Evolutionary conservation across 1,140 invertebrate genomes (phyloP), one percentile per base, ranked within the genome.

Genomic region (Saccostrea glomerata): DNA sequence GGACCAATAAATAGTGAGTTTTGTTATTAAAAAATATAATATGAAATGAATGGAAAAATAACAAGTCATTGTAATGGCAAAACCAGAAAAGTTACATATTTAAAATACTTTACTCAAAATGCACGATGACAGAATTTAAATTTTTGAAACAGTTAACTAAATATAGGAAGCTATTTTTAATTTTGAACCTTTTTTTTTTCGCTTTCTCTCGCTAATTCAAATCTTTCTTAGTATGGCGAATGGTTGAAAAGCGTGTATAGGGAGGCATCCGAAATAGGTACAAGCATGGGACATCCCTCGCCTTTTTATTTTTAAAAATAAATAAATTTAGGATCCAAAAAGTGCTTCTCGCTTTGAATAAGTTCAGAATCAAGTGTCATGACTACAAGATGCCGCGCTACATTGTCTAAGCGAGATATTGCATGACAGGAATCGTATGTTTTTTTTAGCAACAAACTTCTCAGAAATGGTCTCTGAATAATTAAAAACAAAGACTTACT

Each of bases 281-380:
- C 70, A 30, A 77, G 25, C 23, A 9, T 15, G 70, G 13, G 70
- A 77, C 25, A 77, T 36, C 70, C 25, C 70, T 77, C 70, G 25
- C 12, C 30, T 25, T 77, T 30, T 36, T 30, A 23, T 73, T 36
- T 15, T 30, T 15, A 77, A 77, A 36, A 77, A 30, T 30, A 30
- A 77, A 25, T 25, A 13, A 25, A 77, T 30, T 30, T 25, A 15
- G 25, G 36, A 25, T 30, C 30, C 70, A 77, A 77, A 77, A 36
- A 77, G 70, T 77, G 70, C 70, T 30, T 15, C 13, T 63, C 25
- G 23, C 70, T 30, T 36, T 25, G 30, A 36, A 77, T 25, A 36
- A 36, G 70, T 77, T 77, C 70, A 77, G 11, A 12, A 30, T 77
- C 70, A 30, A 77, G 23, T 77, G 66, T 73, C 66, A 73, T 30